These are phyloP conservation scores for Sitodiplosis mosellana DNA, from an alignment of 1,140 invertebrate species.

Conservation along the genomic window DNA sequence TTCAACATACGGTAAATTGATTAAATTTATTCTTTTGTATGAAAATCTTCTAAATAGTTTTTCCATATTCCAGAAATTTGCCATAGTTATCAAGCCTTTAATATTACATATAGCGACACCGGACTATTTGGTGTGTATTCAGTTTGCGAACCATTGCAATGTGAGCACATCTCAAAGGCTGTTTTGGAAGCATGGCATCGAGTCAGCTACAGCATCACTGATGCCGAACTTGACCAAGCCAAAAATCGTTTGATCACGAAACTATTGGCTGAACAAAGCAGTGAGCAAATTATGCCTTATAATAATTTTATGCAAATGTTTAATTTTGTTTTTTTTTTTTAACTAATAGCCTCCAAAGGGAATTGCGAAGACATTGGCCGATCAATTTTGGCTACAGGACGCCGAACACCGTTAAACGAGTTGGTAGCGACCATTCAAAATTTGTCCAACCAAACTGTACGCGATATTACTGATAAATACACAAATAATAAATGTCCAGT, in stretches of 20 bases:
- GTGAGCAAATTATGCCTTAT: no score
- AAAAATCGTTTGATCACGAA: slow-evolving; percentile 22
- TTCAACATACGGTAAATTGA: no score
- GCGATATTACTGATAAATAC: slow-evolving; percentile 40
- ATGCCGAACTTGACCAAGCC: slow-evolving; percentile 23
- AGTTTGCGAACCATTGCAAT: slow-evolving; percentile 12
- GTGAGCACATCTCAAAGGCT: slow-evolving; percentile 20
- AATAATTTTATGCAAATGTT: no score
- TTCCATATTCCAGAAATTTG: slow-evolving; percentile 9
- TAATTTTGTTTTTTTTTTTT: no score
- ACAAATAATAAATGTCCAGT: slow-evolving; percentile 54
- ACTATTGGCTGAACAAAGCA: slow-evolving; percentile 44
- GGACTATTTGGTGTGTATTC: slow-evolving; percentile 28
- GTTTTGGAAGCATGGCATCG: slow-evolving; percentile 25
- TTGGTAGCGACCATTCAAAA: slow-evolving; percentile 47
- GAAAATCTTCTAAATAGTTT: slow-evolving; percentile 10
- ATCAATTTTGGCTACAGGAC: slow-evolving; percentile 55
- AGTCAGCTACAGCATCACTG: slow-evolving; percentile 19
- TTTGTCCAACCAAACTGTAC: slow-evolving; percentile 35
- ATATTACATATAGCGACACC: slow-evolving; percentile 22
- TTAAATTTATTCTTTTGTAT: slow-evolving; percentile 12
- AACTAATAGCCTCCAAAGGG: slow-evolving; percentile 39
- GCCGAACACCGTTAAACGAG: slow-evolving; percentile 46
- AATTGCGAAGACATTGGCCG: slow-evolving; percentile 66
- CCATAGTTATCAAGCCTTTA: slow-evolving; percentile 25